Percentiles rank a stretch among this genome's conserved stretches.
These are phyloP conservation scores for Eleutherodactylus coqui DNA, from an alignment of 2,797 vertebrate species.

Conservation along the genomic window DNA sequence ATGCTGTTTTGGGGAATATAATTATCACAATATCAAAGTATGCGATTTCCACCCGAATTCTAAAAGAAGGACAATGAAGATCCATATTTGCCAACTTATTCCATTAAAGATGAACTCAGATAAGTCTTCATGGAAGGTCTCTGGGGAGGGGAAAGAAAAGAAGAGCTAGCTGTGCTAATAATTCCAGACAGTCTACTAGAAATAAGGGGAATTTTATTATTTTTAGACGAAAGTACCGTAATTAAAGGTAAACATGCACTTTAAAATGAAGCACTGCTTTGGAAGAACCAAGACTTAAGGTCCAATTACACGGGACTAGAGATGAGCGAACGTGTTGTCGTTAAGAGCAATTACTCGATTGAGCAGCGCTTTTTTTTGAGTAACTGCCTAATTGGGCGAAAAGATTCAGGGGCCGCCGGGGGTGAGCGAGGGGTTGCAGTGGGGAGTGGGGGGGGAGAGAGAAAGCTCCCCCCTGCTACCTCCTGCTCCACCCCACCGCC, in stretches of 20 bases:
- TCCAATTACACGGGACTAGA: too few relatives aligned
- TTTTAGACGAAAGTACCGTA: neutral
- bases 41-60: neutral
- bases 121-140: too few relatives aligned
- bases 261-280: neutral
- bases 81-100: constrained; percentile 14
- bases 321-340: too few relatives aligned
- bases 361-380: too few relatives aligned
- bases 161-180: neutral
- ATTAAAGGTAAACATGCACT: neutral
- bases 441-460: too few relatives aligned
- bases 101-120: neutral
- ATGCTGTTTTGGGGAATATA: neutral
- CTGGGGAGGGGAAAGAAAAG: neutral
- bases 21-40: neutral
- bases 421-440: too few relatives aligned
- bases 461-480: too few relatives aligned
- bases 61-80: neutral
- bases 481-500: too few relatives aligned
- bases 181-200: neutral
- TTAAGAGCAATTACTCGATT: too few relatives aligned
- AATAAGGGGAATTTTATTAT: neutral
- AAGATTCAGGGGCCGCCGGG: too few relatives aligned
- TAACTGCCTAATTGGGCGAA: too few relatives aligned
- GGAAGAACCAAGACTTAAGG: neutral